Evolutionary conservation across 2,113 vertebrate genomes (phyloP), one percentile per base, ranked within the genome.

Genomic region (Cinclus cinclus): DNA sequence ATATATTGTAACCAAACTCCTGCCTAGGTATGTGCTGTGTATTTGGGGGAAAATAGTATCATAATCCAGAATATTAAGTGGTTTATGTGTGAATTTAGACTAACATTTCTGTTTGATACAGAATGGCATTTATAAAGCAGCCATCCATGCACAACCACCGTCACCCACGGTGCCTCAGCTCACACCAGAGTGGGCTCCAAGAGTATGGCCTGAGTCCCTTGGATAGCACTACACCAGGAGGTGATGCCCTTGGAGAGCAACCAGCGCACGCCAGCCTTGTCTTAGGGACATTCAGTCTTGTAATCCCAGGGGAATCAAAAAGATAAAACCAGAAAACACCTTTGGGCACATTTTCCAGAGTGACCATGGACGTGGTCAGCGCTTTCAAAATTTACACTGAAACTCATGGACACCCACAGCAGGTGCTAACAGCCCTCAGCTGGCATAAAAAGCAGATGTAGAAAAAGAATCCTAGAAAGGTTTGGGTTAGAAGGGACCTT

Each of bases 41-140:
- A 3, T 59, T 62, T 60, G 77, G 44, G 10, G 30, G 44, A 76
- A 79, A 81, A 16, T 0, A 0, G 8, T 5, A 46, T 1, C 9
- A 39, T 7, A 58, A 50, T 6, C 10, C 15, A 81, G 49, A 59
- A 81, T 55, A 84, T 44, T 15, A 47, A 47, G 16, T 41, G n/a
- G 6, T 42, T 74, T 47, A 27, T 7, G 8, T 9, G 25, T 46
- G 16, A 24, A 1, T 64, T 64, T 41, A 47, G 8, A 39, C 19
- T 10, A 71, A 18, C 23, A 46, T 46, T 92, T 77, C 37, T 59
- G 49, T n/a, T 47, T 63, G 80, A 74, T 11, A 41, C 2, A 17
- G 18, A 56, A 25, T 19, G 65, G 7, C 7, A 6, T 42, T 87
- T 59, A 53, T 2, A 16, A 89, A 87, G 46, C 7, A 8, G 33